Evolutionary conservation across 1,140 invertebrate species (phyloP), one percentile per base, ranked within the genome.

Genomic region (Danaus plexippus): DNA sequence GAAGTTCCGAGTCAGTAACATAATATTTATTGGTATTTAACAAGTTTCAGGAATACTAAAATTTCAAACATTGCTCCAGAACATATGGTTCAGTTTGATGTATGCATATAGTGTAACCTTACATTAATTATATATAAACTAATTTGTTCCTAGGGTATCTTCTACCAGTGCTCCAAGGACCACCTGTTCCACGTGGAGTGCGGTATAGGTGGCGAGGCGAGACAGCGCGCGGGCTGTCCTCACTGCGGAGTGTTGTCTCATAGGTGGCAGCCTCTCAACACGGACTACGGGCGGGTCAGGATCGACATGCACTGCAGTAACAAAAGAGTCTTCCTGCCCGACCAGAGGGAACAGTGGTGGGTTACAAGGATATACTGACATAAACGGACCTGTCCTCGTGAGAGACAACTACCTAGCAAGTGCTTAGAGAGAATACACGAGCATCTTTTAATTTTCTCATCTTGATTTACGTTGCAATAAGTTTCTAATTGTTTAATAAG

Each of bases 171-270:
- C 75, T 86, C 87, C 8, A 89, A 88, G 18, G 85, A 90, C 0
- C 94, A 95, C 73, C 87, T 93, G 47, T 95, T 92, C 75, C 94
- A 95, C 81, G 80, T 91, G 32, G 90, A 92, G 15, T 95, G 94
- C 68, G 90, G 92, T n/a, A 76, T 92, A 7, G 68, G 61, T 52
- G 54, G 54, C 44, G 73, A 75, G 8, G 46, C 50, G 8, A 69
- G 71, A 45, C 11, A 49, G 50, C 55, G 52, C 1, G 65, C 69
- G 3, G 85, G 83, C 9, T 96, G 95, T 80, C 94, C 94, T 1
- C 95, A 96, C 75, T 96, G 95, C 78, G 93, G 92, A 1, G 80
- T 90, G 46, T 88, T 91, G 59, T 83, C 87, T 0, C 80, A 82
- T 9, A 77, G 86, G 41, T 84, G 85, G 69, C 77, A 76, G 54